A percentile compares a stretch with the other conserved stretches of the same genome.
phyloP scores from a whole-genome alignment of 2,888 invertebrate genomes.

The Chaetogeoica ovagalla region DNA sequence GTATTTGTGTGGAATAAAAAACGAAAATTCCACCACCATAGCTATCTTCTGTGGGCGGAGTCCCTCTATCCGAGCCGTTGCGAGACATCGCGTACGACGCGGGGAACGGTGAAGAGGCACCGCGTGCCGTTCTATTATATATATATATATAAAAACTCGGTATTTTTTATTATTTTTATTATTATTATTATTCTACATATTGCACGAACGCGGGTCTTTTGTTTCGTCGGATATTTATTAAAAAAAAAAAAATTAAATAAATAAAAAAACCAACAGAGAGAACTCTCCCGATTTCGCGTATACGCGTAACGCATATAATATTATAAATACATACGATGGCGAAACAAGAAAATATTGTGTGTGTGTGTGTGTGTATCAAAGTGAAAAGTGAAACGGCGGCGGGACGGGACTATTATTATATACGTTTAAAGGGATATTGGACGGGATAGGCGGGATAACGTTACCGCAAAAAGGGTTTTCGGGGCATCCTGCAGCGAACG shows the following conservation, averaged over 20 bases:
- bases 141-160: no score
- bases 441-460: neutral
- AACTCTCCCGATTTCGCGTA: neutral
- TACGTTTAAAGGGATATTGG: conserved; percentile 40
- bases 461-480: conserved; percentile 52
- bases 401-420: conserved; percentile 30
- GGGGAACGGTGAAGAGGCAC: no score
- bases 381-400: conserved; percentile 28
- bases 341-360: conserved; percentile 46
- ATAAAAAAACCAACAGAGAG: neutral
- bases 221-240: neutral
- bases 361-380: conserved; percentile 23
- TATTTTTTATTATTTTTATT: conserved; percentile 9
- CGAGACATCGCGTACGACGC: no score
- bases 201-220: neutral
- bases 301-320: neutral
- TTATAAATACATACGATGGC: neutral
- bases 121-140: no score
- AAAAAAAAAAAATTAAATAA: conserved; percentile 15
- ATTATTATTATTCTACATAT: conserved; percentile 33
- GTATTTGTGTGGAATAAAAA: no score
- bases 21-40: no score
- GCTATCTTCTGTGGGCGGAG: no score
- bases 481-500: conserved; percentile 8
- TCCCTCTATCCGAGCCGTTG: no score